Conservation (phyloP, 2,888 invertebrate species). For the Mayetiola destructor region DNA sequence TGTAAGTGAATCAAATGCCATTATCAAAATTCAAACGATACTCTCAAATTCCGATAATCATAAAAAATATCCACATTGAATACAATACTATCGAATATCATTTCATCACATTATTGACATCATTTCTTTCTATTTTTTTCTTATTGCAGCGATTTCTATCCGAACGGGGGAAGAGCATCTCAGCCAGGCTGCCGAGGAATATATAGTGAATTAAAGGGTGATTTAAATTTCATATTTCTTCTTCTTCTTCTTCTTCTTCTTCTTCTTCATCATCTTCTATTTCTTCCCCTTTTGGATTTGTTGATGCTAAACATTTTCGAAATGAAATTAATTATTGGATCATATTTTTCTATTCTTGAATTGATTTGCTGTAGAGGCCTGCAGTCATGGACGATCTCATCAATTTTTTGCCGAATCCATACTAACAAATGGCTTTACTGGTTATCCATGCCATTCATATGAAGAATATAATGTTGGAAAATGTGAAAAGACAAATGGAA, state of each 20-base stretch:
- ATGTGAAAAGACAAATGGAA: slow-evolving; percentile 28
- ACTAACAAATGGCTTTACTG: slow-evolving; percentile 39
- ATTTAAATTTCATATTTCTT: neutral
- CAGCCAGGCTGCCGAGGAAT: slow-evolving; percentile 52
- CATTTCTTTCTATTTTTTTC: neutral
- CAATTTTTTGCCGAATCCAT: slow-evolving; percentile 50
- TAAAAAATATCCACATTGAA: no score
- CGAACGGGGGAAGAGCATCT: slow-evolving; percentile 49
- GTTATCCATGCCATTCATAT: slow-evolving; percentile 43
- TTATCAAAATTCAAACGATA: no score
- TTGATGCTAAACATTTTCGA: no score
- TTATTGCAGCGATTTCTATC: slow-evolving; percentile 54
- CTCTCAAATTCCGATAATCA: no score
- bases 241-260: no score
- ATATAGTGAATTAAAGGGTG: neutral
- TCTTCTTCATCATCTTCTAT: no score
- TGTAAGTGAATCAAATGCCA: no score
- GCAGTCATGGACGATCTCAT: slow-evolving; percentile 53
- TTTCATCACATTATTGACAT: no score
- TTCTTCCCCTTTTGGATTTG: no score
- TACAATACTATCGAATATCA: no score
- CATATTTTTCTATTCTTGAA: neutral
- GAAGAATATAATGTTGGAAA: slow-evolving; percentile 25
- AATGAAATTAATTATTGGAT: neutral
- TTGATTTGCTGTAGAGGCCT: slow-evolving; percentile 40